Evolutionary conservation across 2,113 vertebrate species (phyloP).

Genomic region (Rhinopomastus cyanomelas): DNA sequence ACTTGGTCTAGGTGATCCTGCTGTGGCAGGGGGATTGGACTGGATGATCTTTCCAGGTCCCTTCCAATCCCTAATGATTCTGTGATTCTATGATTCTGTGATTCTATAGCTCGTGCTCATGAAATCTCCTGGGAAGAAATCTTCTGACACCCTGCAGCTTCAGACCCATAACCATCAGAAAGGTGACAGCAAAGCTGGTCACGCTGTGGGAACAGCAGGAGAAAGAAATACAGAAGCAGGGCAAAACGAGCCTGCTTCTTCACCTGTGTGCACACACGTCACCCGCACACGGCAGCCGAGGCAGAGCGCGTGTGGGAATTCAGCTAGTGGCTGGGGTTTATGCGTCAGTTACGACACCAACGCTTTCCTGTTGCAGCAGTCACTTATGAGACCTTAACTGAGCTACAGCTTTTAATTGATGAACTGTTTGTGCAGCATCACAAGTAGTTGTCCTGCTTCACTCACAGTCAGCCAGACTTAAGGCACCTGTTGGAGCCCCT

Average conservation of each 20-base stretch:
- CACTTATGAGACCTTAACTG: background rate
- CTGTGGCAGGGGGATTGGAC: too few species aligned
- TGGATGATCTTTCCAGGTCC: too few species aligned
- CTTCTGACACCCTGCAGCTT: background rate
- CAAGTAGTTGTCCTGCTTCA: background rate
- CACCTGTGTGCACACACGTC: accelerated
- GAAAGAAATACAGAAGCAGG: background rate
- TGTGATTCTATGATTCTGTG: too few species aligned
- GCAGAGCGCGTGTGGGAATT: background rate
- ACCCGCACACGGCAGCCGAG: background rate
- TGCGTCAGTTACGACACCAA: background rate
- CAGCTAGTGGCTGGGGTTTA: background rate
- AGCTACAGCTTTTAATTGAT: background rate
- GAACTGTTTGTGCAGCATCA: background rate
- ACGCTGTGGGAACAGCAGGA: background rate
- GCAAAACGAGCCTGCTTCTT: background rate
- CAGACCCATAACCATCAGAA: background rate
- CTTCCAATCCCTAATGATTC: too few species aligned
- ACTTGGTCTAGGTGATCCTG: too few species aligned
- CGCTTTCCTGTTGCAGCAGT: background rate
- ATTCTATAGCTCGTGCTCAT: background rate
- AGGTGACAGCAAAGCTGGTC: background rate
- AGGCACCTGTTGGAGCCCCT: background rate
- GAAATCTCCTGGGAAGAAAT: background rate
- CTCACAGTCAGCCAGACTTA: background rate